Base-by-base conservation (phyloP, 2,113 vertebrate genomes). In the Leptobrachium ailaonicum region DNA sequence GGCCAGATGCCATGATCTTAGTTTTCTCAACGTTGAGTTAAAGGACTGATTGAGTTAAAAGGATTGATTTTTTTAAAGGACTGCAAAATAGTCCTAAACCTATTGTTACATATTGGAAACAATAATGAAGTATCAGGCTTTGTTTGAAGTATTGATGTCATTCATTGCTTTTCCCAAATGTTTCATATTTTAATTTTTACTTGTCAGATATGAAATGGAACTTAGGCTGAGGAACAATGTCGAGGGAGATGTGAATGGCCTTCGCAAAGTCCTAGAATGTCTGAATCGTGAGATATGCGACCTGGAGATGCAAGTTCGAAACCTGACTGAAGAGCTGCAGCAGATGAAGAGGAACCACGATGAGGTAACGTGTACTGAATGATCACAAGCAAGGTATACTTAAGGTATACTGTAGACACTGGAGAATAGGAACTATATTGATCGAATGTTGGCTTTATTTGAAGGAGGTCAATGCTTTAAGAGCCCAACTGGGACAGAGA, bases 121-220 rank as follows among this genome's bases (percentile, higher is more conserved):
- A 32, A 32, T 32, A 32, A 32, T 32, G 20, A 32, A 32, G 20
- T 32, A 32, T 32, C 20, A 32, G 0, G 20, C 20, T 32, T 32
- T 32, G 20, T 32, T 32, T 32, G 20, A 32, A 32, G 20, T 32
- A 32, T 32, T 32, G 20, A 32, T 32, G 20, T 32, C 20, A 32
- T 32, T 32, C 20, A 32, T 32, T 32, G 20, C 20, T 32, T 32
- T 32, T 32, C 20, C 20, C 20, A 32, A 5, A 50, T 50, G 47
- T n/a, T 60, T n/a, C 3, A 32, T 60, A 13, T 11, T 60, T 64
- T 2, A 32, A 32, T 64, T 40, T 40, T 64, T 3, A 2, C 10
- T 13, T 60, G 56, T 40, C 10, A 92, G 92, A 76, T 93, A 86
- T 0, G 88, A 92, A 79, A 88, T 83, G 0, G 92, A 93, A 80